Conservation (phyloP, 1,140 invertebrate genomes). For the Bombus fervidus region DNA sequence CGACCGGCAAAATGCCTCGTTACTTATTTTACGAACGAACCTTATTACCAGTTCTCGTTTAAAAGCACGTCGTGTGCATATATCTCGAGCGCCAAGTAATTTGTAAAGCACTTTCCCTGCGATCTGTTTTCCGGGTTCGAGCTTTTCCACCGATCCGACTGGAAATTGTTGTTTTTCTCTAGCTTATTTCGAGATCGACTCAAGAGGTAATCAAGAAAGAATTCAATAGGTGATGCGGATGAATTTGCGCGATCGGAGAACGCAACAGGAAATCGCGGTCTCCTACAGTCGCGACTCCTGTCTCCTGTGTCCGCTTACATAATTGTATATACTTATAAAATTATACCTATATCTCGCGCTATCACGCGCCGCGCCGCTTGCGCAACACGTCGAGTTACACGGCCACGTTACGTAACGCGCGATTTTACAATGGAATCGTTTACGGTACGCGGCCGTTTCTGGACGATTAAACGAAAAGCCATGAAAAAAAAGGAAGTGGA, state of each 20-base stretch:
- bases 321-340: conserved; percentile 36
- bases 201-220: not conserved
- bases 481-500: not conserved
- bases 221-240: not conserved
- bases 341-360: conserved; percentile 24
- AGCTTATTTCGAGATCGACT: not conserved
- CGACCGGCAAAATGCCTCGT: conserved; percentile 41
- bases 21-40: conserved; percentile 55
- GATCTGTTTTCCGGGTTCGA: conserved; percentile 11
- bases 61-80: conserved; percentile 28
- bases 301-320: conserved; percentile 14
- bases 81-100: conserved; percentile 10
- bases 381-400: conserved; percentile 7
- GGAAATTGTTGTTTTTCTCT: too few relatives aligned
- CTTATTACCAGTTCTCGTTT: conserved; percentile 44
- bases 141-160: not conserved
- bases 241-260: not conserved
- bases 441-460: not conserved
- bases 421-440: conserved; percentile 18
- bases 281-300: conserved; percentile 14
- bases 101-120: conserved; percentile 27
- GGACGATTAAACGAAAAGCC: not conserved
- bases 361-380: not conserved
- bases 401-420: conserved; percentile 4
- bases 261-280: conserved; percentile 32